Evolutionary conservation across 2,888 invertebrate species (phyloP), one percentile per base, ranked within the genome.

Genomic region (Pterostichus niger): DNA sequence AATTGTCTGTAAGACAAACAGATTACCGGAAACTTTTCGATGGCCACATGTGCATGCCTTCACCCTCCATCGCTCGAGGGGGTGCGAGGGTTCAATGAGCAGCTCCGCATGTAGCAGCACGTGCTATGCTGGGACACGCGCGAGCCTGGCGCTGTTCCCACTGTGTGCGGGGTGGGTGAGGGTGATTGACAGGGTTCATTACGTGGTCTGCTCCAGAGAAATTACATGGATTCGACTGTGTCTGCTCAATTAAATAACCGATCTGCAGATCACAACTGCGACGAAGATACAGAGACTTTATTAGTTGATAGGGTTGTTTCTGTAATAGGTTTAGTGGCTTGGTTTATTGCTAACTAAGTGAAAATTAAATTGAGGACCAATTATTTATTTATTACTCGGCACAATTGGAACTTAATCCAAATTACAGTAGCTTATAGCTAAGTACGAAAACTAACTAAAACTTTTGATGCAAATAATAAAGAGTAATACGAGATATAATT

Each of bases 141-240:
- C 49, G 5, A 2, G 11, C 1, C 10, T 49, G 49, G 4, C 6
- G n/a, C 9, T 4, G n/a, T n/a, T 13, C 11, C 49, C n/a, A 49
- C 49, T 13, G n/a, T 49, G 49, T n/a, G 1, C 1, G 13, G n/a
- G n/a, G 5, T 10, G 10, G 2, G 13, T 11, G 5, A n/a, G 49
- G 49, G 59, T 59, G 59, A 59, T 59, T 59, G 59, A 59, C 59
- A 59, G 13, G 6, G 31, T 59, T 59, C 59, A 59, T 59, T 59
- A 59, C 7, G 59, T 17, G 59, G 59, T 17, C 24, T 17, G 59
- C 5, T 24, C 31, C 0, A 10, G 59, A 15, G 59, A 59, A 59
- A 59, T 59, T 59, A 17, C 15, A 59, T 11, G 6, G 10, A 15
- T 59, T 59, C 31, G 13, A 59, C 59, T 31, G 59, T 31, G 17